These are phyloP conservation scores for rat (Rattus norvegicus) DNA, from an alignment of 2,113 vertebrate genomes.

Conservation along the genomic window GRCr8 NC_086021.1:31036001-31036500, in stretches of 20 bases:
- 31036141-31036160: not conserved
- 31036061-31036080: fast-evolving
- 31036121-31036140: fast-evolving
- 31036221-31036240: not conserved
- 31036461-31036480: not conserved
- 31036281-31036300: fast-evolving
- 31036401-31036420: not conserved
- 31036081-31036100: fast-evolving
- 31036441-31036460: too few species aligned
- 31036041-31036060: fast-evolving
- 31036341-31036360: not conserved
- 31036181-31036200: fast-evolving
- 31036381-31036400: not conserved
- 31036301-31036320: not conserved
- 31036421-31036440: fast-evolving
- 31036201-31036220: not conserved
- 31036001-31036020: fast-evolving
- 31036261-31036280: not conserved
- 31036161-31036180: fast-evolving
- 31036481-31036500: fast-evolving
- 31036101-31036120: fast-evolving
- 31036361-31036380: not conserved
- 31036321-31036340: not conserved
- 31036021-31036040: fast-evolving
- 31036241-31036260: not conserved